Evolutionary conservation across 2,113 vertebrate species (phyloP).

Genomic region (Pelodiscus sinensis): DNA sequence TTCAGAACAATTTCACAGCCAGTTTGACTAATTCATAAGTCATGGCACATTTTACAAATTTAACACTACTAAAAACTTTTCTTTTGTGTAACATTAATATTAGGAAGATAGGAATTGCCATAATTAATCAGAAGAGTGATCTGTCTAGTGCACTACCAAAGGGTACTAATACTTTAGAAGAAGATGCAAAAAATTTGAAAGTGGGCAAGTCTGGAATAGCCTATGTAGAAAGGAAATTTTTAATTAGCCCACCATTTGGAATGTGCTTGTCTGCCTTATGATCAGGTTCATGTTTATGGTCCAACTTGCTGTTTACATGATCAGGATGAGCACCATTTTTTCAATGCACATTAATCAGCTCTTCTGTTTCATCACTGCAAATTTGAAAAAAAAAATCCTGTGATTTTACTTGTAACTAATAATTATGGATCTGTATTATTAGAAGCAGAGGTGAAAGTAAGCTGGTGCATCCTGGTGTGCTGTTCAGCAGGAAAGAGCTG

Average conservation of each 20-base stretch:
- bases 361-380: not conserved
- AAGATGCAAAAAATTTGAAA: conserved; percentile 57
- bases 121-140: conserved; percentile 24
- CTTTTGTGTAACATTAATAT: not conserved
- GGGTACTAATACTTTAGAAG: conserved; percentile 39
- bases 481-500: no score
- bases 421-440: not conserved
- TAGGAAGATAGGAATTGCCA: not conserved
- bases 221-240: not conserved
- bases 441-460: not conserved
- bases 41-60: not conserved
- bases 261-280: not conserved
- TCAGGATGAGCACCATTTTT: not conserved
- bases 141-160: conserved; percentile 21
- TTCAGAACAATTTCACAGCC: not conserved
- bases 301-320: not conserved
- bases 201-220: not conserved
- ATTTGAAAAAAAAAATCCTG: not conserved
- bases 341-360: not conserved
- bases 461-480: no score
- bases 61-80: not conserved
- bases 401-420: not conserved
- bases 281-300: not conserved
- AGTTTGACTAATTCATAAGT: not conserved
- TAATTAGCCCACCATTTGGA: not conserved